These are phyloP conservation scores for Streblospio benedicti DNA, from an alignment of 1,140 invertebrate genomes.

Conservation along the genomic window DNA sequence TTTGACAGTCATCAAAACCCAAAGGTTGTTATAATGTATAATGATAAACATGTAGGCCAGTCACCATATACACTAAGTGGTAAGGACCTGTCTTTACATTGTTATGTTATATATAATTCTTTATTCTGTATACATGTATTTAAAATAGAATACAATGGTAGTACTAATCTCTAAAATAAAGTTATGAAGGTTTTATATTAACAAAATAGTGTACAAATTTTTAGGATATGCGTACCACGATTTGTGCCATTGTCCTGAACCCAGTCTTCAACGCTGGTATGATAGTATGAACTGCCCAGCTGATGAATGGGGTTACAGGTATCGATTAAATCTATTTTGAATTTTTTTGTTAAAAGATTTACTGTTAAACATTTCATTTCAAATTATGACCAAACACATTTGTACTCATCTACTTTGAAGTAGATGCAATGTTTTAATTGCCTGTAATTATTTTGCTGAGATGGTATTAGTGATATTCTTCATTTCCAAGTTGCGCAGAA, in stretches of 20 bases:
- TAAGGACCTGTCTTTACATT: constrained; percentile 33
- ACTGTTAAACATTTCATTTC: too few species aligned
- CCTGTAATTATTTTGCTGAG: too few species aligned
- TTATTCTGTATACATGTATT: not conserved
- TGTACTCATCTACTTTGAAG: too few species aligned
- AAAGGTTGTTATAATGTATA: constrained; percentile 61
- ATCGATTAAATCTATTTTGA: too few species aligned
- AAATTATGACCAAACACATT: too few species aligned
- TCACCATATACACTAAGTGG: constrained; percentile 61
- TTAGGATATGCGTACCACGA: constrained; percentile 67
- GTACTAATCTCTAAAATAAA: not conserved
- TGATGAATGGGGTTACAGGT: constrained; percentile 24
- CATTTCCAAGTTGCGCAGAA: too few species aligned
- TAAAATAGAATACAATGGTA: not conserved
- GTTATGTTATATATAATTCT: not conserved
- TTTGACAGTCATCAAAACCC: constrained; percentile 66
- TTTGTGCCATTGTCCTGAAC: constrained; percentile 71
- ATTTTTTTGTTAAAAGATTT: too few species aligned
- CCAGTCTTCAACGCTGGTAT: constrained; percentile 58
- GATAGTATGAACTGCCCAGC: constrained; percentile 58
- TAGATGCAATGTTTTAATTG: too few species aligned
- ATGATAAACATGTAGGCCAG: constrained; percentile 57
- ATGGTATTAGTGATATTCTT: too few species aligned
- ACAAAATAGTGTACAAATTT: constrained; percentile 24
- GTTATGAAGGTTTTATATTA: not conserved